phyloP scores from a whole-genome alignment of 2,888 invertebrate genomes.

The Drosophila quinaria region DNA sequence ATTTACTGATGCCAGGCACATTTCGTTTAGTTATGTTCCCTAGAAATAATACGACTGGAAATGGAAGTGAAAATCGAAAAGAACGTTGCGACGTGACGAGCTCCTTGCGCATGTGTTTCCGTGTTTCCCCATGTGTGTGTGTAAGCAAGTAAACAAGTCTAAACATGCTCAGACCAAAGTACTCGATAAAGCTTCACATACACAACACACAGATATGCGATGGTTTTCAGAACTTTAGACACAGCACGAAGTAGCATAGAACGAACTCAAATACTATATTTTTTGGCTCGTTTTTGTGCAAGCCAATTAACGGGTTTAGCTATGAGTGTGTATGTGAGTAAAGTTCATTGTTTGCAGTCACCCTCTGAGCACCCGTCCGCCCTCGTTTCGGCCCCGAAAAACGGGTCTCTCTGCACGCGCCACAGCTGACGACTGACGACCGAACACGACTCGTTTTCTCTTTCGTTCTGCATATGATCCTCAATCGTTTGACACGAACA shows the following conservation, averaged over 20 bases:
- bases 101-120: slow-evolving; percentile 52
- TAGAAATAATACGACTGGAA: slow-evolving; percentile 16
- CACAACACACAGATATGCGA: slow-evolving; percentile 4
- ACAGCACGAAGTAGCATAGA: background rate
- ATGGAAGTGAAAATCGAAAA: slow-evolving; percentile 9
- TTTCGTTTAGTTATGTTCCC: slow-evolving; percentile 57
- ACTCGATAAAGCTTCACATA: background rate
- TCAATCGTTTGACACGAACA: slow-evolving; percentile 41
- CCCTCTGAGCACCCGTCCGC: slow-evolving; percentile 28
- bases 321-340: slow-evolving; percentile 20
- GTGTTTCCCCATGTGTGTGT: slow-evolving; percentile 7
- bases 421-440: slow-evolving; percentile 54
- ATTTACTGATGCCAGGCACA: slow-evolving; percentile 61
- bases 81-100: slow-evolving; percentile 33
- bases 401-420: slow-evolving; percentile 60
- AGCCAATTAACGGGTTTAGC: slow-evolving; percentile 72
- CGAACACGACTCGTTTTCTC: slow-evolving; percentile 39
- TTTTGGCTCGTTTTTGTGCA: slow-evolving; percentile 55
- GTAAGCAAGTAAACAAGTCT: background rate
- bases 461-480: slow-evolving; percentile 42
- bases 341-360: slow-evolving; percentile 43
- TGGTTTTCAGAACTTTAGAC: background rate
- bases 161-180: background rate
- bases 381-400: slow-evolving; percentile 22
- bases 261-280: slow-evolving; percentile 25